Evolutionary conservation across 2,797 vertebrate species (phyloP).

Genomic region (Acestrorhynchus altus): DNA sequence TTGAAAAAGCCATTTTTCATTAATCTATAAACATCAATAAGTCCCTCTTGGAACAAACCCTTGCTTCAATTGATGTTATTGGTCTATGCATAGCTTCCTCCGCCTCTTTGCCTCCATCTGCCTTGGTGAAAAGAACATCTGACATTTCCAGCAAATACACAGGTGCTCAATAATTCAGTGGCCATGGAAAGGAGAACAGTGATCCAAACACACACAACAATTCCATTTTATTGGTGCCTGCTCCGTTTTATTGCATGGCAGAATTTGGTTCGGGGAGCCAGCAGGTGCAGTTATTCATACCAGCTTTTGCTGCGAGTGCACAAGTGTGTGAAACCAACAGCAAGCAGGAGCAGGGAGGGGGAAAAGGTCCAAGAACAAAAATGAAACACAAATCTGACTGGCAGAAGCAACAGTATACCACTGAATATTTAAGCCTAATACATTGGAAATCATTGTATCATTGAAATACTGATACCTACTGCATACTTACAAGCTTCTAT

Average conservation of each 20-base stretch:
- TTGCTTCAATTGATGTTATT: constrained; percentile 31
- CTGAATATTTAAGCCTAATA: constrained; percentile 5
- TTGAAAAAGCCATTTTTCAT: not conserved
- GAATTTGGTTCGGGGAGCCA: constrained; percentile 55
- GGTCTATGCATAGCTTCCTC: constrained; percentile 49
- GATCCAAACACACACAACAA: constrained; percentile 59
- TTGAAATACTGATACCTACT: not conserved
- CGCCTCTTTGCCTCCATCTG: constrained; percentile 31
- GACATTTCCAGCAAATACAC: constrained; percentile 57
- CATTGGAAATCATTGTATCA: not conserved
- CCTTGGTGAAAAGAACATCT: constrained; percentile 49
- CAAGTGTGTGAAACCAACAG: constrained; percentile 31
- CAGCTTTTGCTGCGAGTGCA: constrained; percentile 3
- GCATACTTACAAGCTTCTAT: too few species aligned
- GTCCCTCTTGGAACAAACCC: constrained; percentile 25
- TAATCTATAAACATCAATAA: constrained; percentile 23
- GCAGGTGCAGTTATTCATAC: constrained; percentile 52
- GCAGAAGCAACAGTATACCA: not conserved
- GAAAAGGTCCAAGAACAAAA: not conserved
- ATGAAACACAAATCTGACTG: constrained; percentile 42
- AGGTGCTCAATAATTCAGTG: constrained; percentile 62
- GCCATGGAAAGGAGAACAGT: constrained; percentile 52
- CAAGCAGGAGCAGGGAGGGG: not conserved
- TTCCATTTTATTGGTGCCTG: constrained; percentile 56
- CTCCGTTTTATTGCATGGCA: constrained; percentile 50